A percentile compares a stretch with the other conserved stretches of the same genome.
Conservation (phyloP, 2,113 vertebrate species). For the Orcinus orca region DNA sequence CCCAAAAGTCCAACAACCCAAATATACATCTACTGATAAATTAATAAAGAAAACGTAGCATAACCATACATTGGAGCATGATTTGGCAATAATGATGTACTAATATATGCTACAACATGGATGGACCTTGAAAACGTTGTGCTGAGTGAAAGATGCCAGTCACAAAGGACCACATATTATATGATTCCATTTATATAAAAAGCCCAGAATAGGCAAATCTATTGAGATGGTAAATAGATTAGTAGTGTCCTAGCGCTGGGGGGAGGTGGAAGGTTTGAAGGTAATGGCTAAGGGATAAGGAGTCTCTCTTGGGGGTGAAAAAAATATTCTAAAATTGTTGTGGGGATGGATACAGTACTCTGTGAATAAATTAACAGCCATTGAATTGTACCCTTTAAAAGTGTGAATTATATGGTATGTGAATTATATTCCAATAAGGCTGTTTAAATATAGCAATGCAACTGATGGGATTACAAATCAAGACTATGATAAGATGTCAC, state of each 20-base stretch:
- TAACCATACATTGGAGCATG: not conserved
- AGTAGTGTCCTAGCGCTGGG: not conserved
- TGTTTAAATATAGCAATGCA: not conserved
- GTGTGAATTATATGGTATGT: not conserved
- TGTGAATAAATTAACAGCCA: not conserved
- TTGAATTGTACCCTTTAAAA: not conserved
- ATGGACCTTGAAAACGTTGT: not conserved
- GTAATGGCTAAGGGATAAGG: not conserved
- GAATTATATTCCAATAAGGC: not conserved
- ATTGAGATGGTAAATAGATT: not conserved
- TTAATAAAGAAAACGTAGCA: not conserved
- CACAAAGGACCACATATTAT: not conserved
- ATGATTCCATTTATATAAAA: not conserved
- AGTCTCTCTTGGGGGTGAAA: not conserved
- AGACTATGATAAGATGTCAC: not conserved
- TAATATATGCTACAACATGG: not conserved
- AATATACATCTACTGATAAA: not conserved
- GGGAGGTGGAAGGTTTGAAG: not conserved
- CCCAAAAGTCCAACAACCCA: not conserved
- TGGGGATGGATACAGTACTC: not conserved
- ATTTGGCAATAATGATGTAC: not conserved
- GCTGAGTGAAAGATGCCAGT: not conserved
- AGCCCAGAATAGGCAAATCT: not conserved
- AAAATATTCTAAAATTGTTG: not conserved
- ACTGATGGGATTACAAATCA: not conserved